Evolutionary conservation across 64 coral and sea anemone species (phyloP), one percentile per base, ranked within the genome.

Genomic region (Trachythela sp.): DNA sequence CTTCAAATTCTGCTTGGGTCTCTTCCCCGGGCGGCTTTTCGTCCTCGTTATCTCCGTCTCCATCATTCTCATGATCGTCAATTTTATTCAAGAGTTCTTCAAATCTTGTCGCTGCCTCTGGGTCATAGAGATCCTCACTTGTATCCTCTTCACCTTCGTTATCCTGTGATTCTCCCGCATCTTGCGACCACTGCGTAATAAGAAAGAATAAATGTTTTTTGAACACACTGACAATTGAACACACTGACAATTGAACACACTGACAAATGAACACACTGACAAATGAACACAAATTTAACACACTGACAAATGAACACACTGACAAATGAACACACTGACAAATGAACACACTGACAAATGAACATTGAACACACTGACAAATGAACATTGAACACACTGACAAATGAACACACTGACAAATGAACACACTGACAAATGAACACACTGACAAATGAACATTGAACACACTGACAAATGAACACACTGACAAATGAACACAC

Each of bases 31-130:
- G 42, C 35, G 58, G 60, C 34, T 89, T 67, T 41, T 71, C 38
- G 8, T 22, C 42, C 30, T 36, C 48, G n/a, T n/a, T n/a, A n/a
- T n/a, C n/a, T n/a, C n/a, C 34, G 8, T 22, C 42, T 32, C 39
- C 48, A n/a, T n/a, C n/a, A n/a, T n/a, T n/a, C n/a, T n/a, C n/a
- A n/a, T n/a, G n/a, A n/a, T n/a, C n/a, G 72, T 99, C 96, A 93
- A 99, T 99, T 70, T 93, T 94, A 89, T 99, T 99, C 54, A 99
- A 87, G 52, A 99, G 51, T 26, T 93, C 88, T 35, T 99, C 96
- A 87, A 99, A 95, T 84, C 86, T 83, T 9, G 88, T 91, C 17
- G 87, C 94, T 15, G 91, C 94, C 39, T 48, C 88, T 39, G 92
- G 85, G 48, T 83, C 86, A 18, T 75, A 72, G 26, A 48, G 42